These are phyloP conservation scores for Anoplolepis gracilipes DNA, from an alignment of 1,140 invertebrate genomes.

Conservation along the genomic window DNA sequence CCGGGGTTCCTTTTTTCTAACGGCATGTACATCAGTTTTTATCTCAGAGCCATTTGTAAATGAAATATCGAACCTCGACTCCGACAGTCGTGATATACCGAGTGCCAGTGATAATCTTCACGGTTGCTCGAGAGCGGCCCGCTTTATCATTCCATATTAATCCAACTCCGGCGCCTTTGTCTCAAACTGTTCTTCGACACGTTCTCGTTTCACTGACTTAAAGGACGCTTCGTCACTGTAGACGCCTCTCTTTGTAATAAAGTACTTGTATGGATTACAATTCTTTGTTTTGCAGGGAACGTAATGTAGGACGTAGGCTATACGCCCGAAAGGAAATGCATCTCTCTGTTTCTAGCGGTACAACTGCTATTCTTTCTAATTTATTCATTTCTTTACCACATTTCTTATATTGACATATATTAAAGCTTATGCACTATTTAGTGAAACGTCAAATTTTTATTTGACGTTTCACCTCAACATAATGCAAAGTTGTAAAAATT, in stretches of 20 bases:
- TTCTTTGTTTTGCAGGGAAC: not conserved
- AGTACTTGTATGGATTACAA: conserved; percentile 39
- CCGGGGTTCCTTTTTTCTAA: not conserved
- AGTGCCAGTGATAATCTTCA: conserved; percentile 33
- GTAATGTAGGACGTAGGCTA: conserved; percentile 13
- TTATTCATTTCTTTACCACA: not conserved
- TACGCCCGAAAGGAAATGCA: not conserved
- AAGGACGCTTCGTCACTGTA: not conserved
- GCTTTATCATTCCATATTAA: conserved; percentile 38
- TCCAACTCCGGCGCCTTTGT: conserved; percentile 6
- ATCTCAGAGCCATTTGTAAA: not conserved
- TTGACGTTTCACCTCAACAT: not conserved
- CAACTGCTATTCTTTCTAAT: not conserved
- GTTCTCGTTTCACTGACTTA: conserved; percentile 13
- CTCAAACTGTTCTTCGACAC: conserved; percentile 36
- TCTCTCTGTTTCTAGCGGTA: not conserved
- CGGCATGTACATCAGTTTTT: conserved; percentile 1
- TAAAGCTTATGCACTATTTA: not conserved
- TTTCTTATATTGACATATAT: not conserved
- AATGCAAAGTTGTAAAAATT: not conserved
- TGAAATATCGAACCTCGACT: conserved; percentile 2
- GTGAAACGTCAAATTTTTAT: not conserved
- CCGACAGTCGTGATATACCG: conserved; percentile 1
- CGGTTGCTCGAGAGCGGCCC: conserved; percentile 14
- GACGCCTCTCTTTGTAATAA: conserved; percentile 28